Base-by-base conservation (phyloP, 2,797 vertebrate species). In the Anas flavirostris region DNA sequence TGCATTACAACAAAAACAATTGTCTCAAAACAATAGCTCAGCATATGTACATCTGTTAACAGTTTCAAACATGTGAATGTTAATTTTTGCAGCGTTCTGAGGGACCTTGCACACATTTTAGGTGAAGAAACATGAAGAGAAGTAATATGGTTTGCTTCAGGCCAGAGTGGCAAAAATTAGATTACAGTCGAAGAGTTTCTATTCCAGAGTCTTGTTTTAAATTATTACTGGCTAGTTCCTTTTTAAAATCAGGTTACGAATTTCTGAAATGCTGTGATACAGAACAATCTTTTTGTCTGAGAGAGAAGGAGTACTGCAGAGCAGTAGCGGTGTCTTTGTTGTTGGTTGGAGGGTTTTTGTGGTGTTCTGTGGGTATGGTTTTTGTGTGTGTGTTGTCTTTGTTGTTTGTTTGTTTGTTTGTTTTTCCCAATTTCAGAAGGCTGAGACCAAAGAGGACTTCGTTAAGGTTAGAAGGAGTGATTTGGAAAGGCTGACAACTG, bases 401-500 rank as follows among this genome's bases (percentile, higher is more conserved):
- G 37, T 44, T 58, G 13, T 21, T 81, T 26, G 33, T 63, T 14
- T 41, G 46, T 48, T 13, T 41, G 46, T 48, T 43, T 41, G 15
- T 43, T 43, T 22, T 88, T 52, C 52, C 88, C 22, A 48, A 31
- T 97, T 97, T 86, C 90, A 98, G 97, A 96, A 92, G 63, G 13
- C 52, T 75, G 97, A 94, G 12, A 64, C 91, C 25, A 95, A 97
- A 58, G 98, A 97, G 56, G 97, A 98, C 41, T 99, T 98, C 46
- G 98, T 99, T 46, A 96, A 92, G 93, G 97, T 99, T 63, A 98
- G 96, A 81, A 99, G 98, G 95, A 97, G 97, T 90, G 99, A 99
- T 91, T 93, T 99, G 81, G 99, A 99, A 64, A 98, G 97, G 69
- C 92, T 99, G 87, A 99, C 98, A 15, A 99, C 99, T 2, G 99